Conservation (phyloP, 2,888 invertebrate genomes). For the Dichetophora obliterata region DNA sequence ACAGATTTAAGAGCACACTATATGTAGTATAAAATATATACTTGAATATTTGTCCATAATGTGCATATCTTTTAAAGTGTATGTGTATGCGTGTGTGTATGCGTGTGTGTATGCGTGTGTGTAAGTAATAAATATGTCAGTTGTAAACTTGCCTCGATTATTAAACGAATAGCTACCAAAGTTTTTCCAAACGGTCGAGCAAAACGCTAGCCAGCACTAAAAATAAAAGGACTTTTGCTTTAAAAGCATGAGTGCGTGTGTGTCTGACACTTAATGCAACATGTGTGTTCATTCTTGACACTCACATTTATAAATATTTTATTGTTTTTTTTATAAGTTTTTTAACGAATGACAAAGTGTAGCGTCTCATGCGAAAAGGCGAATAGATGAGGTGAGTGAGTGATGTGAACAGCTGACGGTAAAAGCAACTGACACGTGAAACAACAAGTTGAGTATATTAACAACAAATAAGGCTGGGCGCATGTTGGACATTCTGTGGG, state of each 20-base stretch:
- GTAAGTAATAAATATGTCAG: not conserved
- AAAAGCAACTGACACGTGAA: too few species aligned
- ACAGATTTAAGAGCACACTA: too few species aligned
- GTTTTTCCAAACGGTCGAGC: not conserved
- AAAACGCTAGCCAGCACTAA: not conserved
- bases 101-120: not conserved
- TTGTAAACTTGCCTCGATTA: not conserved
- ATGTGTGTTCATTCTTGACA: constrained; percentile 24
- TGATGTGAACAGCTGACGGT: too few species aligned
- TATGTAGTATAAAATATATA: too few species aligned
- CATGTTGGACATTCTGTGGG: too few species aligned
- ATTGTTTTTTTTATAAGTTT: not conserved
- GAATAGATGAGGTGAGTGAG: not conserved
- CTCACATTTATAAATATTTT: constrained; percentile 25
- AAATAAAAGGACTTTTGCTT: not conserved
- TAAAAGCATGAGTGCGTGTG: too few species aligned
- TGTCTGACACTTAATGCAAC: constrained; percentile 11
- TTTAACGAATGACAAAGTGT: constrained; percentile 31
- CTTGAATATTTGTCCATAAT: not conserved
- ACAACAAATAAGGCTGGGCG: too few species aligned
- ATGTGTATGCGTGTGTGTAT: not conserved
- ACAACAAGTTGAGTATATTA: too few species aligned
- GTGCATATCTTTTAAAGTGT: too few species aligned
- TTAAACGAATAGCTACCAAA: not conserved
- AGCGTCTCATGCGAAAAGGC: constrained; percentile 15